Evolutionary conservation across 2,113 vertebrate genomes (phyloP), one percentile per base, ranked within the genome.

Genomic region (Zingel zingel): DNA sequence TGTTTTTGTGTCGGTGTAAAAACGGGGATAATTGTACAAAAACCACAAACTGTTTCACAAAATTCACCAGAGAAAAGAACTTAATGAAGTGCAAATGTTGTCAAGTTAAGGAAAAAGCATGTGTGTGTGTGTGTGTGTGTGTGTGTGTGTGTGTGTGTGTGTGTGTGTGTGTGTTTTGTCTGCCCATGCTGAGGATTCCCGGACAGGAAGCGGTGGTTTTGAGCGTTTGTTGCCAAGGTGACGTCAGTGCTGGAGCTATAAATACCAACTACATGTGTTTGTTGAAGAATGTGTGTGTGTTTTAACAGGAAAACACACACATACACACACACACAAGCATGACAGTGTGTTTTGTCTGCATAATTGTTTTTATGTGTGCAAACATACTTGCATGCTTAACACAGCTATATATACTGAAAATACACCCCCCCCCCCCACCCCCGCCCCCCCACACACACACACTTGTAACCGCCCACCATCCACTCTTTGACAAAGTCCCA

Each of bases 261-360:
- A 93, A 94, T 95, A 94, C 71, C 62, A 57, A 21, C 81, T 66
- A 79, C 83, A 92, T 77, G 91, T 92, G 67, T 86, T 59, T 81
- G 85, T 53, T 64, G 78, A 89, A 81, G 89, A 92, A 90, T 90
- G 92, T 85, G 89, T 85, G 89, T 90, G 84, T 69, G 71, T 91
- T 92, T 87, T 82, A 83, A 67, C 39, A 75, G 59, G 54, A 78
- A 85, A 64, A 21, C 16, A 33, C 43, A 71, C 51, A 69, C 25
- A 74, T 23, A 68, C 73, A 47, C 59, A 68, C 19, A 47, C 16
- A 43, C 51, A 59, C 71, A n/a, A 71, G 21, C 21, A 7, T 16
- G n/a, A 51, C 53, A 11, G 57, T 16, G 58, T 74, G 45, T 66
- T 66, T 62, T 75, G 69, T 67, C 56, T 67, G 19, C 27, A 45